Evolutionary conservation across 2,113 vertebrate genomes (phyloP).

Genomic region (Sphaerodactylus townsendi): DNA sequence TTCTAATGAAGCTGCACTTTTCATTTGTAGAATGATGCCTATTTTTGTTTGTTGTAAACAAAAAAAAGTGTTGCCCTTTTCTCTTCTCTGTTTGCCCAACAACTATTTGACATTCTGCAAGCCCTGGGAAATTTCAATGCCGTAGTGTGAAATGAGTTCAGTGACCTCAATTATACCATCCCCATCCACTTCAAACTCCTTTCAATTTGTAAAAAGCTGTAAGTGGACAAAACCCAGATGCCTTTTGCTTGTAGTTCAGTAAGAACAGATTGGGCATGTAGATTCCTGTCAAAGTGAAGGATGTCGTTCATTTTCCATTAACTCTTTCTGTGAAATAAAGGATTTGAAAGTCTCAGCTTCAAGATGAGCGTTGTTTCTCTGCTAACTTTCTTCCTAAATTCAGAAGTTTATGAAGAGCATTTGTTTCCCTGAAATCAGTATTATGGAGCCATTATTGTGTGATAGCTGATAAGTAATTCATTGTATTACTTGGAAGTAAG

Average conservation of each 20-base stretch:
- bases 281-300: slow-evolving; percentile 68
- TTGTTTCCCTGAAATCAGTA: slow-evolving; percentile 28
- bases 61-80: slow-evolving; percentile 54
- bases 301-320: slow-evolving; percentile 69
- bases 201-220: slow-evolving; percentile 78
- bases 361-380: slow-evolving; percentile 44
- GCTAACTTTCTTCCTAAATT: slow-evolving; percentile 40
- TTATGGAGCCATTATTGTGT: slow-evolving; percentile 43
- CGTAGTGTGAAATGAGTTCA: slow-evolving; percentile 63
- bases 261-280: slow-evolving; percentile 75
- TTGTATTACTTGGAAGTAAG: slow-evolving; percentile 10
- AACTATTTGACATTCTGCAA: slow-evolving; percentile 57
- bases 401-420: background rate
- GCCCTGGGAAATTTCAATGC: slow-evolving; percentile 75
- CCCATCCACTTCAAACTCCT: slow-evolving; percentile 73
- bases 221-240: slow-evolving; percentile 76
- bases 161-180: slow-evolving; percentile 69
- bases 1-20: slow-evolving; percentile 18
- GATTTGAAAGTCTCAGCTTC: slow-evolving; percentile 52
- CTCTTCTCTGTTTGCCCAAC: slow-evolving; percentile 55
- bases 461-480: background rate
- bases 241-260: slow-evolving; percentile 68
- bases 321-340: slow-evolving; percentile 67
- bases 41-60: slow-evolving; percentile 50
- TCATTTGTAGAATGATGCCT: slow-evolving; percentile 23